Evolutionary conservation across 2,797 vertebrate genomes (phyloP).

Genomic region (Macroramphosus scolopax): DNA sequence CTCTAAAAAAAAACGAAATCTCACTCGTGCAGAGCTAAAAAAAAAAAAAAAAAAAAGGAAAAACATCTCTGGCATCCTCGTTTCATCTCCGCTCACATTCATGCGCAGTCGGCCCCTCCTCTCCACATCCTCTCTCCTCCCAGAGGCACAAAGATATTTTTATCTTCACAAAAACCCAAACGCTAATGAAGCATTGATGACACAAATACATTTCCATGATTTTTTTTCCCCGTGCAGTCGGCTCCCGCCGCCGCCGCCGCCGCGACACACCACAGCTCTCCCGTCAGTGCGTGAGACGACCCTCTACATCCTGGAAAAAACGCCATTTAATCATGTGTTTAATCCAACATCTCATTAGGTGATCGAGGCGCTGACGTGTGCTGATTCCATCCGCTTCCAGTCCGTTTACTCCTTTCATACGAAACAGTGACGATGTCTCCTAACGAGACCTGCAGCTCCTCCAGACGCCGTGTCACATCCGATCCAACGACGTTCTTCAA

Average conservation of each 20-base stretch:
- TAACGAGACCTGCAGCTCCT: slow-evolving; percentile 16
- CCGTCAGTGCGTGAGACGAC: no score
- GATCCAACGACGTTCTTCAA: background rate
- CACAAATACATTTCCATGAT: slow-evolving; percentile 57
- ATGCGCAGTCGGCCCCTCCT: slow-evolving; percentile 27
- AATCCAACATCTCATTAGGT: slow-evolving; percentile 9
- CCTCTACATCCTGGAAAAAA: slow-evolving; percentile 17
- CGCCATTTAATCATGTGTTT: slow-evolving; percentile 1
- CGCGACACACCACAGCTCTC: slow-evolving; percentile 7
- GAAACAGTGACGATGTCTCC: slow-evolving; percentile 3
- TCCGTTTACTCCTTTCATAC: slow-evolving; percentile 23
- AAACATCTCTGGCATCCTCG: slow-evolving; percentile 4
- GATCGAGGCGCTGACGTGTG: slow-evolving; percentile 12
- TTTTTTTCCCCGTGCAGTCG: slow-evolving; percentile 32
- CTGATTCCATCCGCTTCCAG: slow-evolving; percentile 25
- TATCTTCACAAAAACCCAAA: slow-evolving; percentile 64
- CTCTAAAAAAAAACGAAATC: background rate
- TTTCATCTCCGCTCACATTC: slow-evolving; percentile 17
- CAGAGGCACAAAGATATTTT: slow-evolving; percentile 74
- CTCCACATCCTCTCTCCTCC: slow-evolving; percentile 49
- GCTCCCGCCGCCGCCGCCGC: slow-evolving; percentile 7
- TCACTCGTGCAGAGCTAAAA: background rate
- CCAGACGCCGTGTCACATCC: background rate
- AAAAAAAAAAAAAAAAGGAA: no score
- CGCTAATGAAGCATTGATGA: slow-evolving; percentile 69